A percentile compares a stretch with the other conserved stretches of the same genome.
Evolutionary conservation across 2,113 vertebrate genomes (phyloP).

Genomic region (Dolichallabes microphthalmus): DNA sequence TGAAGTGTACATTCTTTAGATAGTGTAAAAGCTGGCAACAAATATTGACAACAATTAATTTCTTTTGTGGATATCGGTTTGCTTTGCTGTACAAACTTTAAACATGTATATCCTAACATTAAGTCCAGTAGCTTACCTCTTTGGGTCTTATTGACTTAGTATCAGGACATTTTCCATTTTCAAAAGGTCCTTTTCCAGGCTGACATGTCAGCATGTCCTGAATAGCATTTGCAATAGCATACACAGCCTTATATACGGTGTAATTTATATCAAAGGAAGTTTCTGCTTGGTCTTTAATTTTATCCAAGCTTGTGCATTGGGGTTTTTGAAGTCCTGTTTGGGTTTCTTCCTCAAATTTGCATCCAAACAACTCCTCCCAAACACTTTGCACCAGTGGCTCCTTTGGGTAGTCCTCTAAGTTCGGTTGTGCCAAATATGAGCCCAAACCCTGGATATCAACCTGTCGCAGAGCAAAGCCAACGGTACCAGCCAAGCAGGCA

Average conservation of each 20-base stretch:
- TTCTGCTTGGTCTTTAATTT: slow-evolving; percentile 48
- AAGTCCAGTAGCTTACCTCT: slow-evolving; percentile 46
- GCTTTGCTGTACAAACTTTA: background rate
- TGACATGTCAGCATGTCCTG: slow-evolving; percentile 59
- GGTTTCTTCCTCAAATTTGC: slow-evolving; percentile 48
- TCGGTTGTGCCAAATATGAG: slow-evolving; percentile 55
- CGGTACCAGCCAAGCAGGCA: slow-evolving; percentile 55
- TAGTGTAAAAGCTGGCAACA: slow-evolving; percentile 59
- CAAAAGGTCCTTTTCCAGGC: slow-evolving; percentile 49
- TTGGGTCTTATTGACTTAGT: slow-evolving; percentile 52
- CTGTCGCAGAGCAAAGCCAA: slow-evolving; percentile 63
- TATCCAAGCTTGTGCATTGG: slow-evolving; percentile 59
- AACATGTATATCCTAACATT: background rate
- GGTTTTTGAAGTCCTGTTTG: background rate
- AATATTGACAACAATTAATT: background rate
- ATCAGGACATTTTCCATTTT: slow-evolving; percentile 53
- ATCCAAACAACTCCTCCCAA: slow-evolving; percentile 66
- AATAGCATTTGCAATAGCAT: slow-evolving; percentile 63
- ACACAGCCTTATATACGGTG: slow-evolving; percentile 66
- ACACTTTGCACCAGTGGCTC: slow-evolving; percentile 60
- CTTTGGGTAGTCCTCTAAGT: slow-evolving; percentile 37
- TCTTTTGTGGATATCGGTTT: background rate
- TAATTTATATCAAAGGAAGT: slow-evolving; percentile 62
- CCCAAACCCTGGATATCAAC: slow-evolving; percentile 59
- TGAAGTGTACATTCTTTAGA: slow-evolving; percentile 60